Conservation (phyloP, 2,888 invertebrate species). For the Augiades crinisus region DNA sequence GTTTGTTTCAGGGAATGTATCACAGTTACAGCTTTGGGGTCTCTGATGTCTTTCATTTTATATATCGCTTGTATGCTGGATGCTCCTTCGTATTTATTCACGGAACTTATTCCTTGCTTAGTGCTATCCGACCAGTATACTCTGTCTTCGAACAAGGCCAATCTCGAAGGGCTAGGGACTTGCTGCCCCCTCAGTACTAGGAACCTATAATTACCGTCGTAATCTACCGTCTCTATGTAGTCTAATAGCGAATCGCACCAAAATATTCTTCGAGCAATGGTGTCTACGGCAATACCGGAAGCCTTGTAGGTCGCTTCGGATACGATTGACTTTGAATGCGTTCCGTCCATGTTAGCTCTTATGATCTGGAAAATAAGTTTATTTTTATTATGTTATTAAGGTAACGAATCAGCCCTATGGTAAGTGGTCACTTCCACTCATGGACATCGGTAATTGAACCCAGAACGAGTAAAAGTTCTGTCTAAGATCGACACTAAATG, state of each 20-base stretch:
- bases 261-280: constrained; percentile 93
- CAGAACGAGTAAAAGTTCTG: too few species aligned
- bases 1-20: constrained; percentile 90
- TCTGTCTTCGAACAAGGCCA: constrained; percentile 92
- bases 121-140: constrained; percentile 96
- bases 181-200: constrained; percentile 90
- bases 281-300: constrained; percentile 94
- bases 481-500: too few species aligned
- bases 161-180: constrained; percentile 91
- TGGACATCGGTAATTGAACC: too few species aligned
- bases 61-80: constrained; percentile 90
- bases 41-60: constrained; percentile 89
- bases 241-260: constrained; percentile 98
- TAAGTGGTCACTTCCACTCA: too few species aligned
- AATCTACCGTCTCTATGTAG: constrained; percentile 97
- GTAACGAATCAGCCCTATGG: too few species aligned
- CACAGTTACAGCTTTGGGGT: constrained; percentile 92
- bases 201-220: constrained; percentile 91
- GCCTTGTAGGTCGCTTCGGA: constrained; percentile 97
- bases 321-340: constrained; percentile 90
- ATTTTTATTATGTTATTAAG: too few species aligned
- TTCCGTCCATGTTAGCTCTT: constrained; percentile 97
- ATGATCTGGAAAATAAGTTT: constrained; percentile 73
- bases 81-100: constrained; percentile 91
- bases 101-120: constrained; percentile 93